Evolutionary conservation across 2,113 vertebrate species (phyloP).

Genomic region (Piliocolobus tephrosceles): DNA sequence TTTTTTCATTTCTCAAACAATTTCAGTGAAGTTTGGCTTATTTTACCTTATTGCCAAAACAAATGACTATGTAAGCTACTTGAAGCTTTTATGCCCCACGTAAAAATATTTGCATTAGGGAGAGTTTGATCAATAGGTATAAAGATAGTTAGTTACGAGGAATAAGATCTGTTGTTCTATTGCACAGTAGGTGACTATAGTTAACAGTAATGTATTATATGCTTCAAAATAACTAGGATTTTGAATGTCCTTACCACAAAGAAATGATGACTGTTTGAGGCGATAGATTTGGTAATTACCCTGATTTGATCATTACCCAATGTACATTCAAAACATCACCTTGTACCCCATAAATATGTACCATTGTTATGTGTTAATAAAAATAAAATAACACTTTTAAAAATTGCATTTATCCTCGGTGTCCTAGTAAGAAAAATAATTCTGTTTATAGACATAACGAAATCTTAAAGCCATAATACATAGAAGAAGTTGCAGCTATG

Average conservation of each 20-base stretch:
- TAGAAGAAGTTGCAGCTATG: neutral
- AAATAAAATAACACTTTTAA: neutral
- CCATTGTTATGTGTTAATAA: neutral
- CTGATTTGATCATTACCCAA: neutral
- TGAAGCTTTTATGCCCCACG: neutral
- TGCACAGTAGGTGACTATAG: neutral
- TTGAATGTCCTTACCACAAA: neutral
- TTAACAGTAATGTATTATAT: neutral
- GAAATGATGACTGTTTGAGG: neutral
- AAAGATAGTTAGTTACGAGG: neutral
- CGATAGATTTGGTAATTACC: neutral
- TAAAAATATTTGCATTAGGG: neutral
- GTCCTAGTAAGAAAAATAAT: neutral
- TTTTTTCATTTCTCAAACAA: conserved; percentile 19
- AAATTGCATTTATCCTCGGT: neutral
- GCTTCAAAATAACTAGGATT: neutral
- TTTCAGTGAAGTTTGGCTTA: neutral
- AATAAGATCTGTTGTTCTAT: neutral
- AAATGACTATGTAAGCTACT: neutral
- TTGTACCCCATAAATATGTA: neutral
- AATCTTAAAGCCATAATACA: neutral
- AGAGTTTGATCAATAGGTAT: neutral
- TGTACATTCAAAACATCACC: neutral
- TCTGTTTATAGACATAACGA: conserved; percentile 20
- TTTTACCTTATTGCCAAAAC: conserved; percentile 12